Evolutionary conservation across 2,888 invertebrate species (phyloP).

Genomic region (Electrophaes corylata): DNA sequence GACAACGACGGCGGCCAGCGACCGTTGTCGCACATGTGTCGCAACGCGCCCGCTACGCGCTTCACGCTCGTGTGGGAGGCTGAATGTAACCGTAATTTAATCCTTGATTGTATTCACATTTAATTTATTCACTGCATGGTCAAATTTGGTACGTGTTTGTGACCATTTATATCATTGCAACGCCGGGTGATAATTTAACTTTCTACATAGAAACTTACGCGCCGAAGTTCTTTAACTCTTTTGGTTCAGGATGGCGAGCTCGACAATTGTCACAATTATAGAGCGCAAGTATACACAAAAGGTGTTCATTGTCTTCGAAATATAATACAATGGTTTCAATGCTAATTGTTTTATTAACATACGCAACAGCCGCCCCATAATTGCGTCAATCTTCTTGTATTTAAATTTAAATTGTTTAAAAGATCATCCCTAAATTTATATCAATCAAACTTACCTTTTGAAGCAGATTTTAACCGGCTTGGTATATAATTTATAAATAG

Average conservation of each 20-base stretch:
- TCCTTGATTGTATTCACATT: conserved; percentile 82
- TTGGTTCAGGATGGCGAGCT: conserved; percentile 36
- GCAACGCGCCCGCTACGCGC: conserved; percentile 54
- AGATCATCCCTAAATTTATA: conserved; percentile 50
- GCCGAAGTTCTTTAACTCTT: conserved; percentile 44
- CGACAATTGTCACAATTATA: conserved; percentile 51
- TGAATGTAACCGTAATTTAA: conserved; percentile 81
- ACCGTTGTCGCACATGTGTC: conserved; percentile 74
- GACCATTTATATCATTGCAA: conserved; percentile 70
- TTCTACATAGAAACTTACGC: conserved; percentile 50
- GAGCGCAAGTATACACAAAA: conserved; percentile 44
- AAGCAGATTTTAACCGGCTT: conserved; percentile 65
- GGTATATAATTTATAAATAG: conserved; percentile 78
- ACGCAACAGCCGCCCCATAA: conserved; percentile 33
- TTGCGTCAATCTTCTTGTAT: conserved; percentile 44
- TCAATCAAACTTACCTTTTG: conserved; percentile 62
- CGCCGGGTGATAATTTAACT: conserved; percentile 58
- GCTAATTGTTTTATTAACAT: conserved; percentile 50
- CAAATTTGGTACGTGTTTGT: conserved; percentile 79
- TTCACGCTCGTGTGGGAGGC: conserved; percentile 68
- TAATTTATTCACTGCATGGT: conserved; percentile 80
- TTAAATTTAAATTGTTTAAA: conserved; percentile 51
- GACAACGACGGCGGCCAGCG: conserved; percentile 48
- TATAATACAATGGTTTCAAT: conserved; percentile 41
- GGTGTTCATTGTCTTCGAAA: conserved; percentile 45